Evolutionary conservation across 1,140 invertebrate genomes (phyloP).

Genomic region (Diabrotica undecimpunctata): DNA sequence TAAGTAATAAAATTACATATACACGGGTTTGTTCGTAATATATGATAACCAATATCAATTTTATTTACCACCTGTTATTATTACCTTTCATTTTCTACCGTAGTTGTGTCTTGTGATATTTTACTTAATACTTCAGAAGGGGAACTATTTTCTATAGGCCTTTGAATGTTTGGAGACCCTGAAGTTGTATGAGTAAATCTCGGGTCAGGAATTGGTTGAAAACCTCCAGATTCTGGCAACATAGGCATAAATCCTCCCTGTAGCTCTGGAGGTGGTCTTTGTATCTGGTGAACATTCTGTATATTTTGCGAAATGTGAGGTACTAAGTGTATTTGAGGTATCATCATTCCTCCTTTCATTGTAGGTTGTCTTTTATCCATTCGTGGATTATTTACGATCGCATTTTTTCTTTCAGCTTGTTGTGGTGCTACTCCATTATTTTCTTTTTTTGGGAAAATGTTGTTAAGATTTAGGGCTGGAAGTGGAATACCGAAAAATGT

Average conservation of each 20-base stretch:
- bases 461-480: conserved; percentile 66
- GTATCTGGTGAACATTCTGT: conserved; percentile 33
- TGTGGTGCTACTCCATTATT: conserved; percentile 24
- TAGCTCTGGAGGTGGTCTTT: conserved; percentile 48
- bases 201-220: conserved; percentile 57
- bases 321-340: background rate
- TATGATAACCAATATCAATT: too few relatives aligned
- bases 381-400: background rate
- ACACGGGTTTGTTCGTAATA: too few relatives aligned
- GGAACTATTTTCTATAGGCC: too few relatives aligned
- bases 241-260: conserved; percentile 73
- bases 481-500: conserved; percentile 82
- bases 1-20: too few relatives aligned
- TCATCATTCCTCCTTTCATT: conserved; percentile 24
- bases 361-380: conserved; percentile 20
- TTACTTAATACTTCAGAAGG: too few relatives aligned
- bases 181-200: background rate
- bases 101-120: too few relatives aligned
- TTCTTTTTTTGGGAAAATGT: conserved; percentile 55
- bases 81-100: too few relatives aligned
- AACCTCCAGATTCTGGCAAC: conserved; percentile 65
- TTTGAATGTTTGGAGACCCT: too few relatives aligned
- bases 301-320: conserved; percentile 45
- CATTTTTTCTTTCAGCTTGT: conserved; percentile 31
- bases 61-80: too few relatives aligned